These are phyloP conservation scores for Nothoprocta perdicaria DNA, from an alignment of 2,113 vertebrate genomes.

Conservation along the genomic window DNA sequence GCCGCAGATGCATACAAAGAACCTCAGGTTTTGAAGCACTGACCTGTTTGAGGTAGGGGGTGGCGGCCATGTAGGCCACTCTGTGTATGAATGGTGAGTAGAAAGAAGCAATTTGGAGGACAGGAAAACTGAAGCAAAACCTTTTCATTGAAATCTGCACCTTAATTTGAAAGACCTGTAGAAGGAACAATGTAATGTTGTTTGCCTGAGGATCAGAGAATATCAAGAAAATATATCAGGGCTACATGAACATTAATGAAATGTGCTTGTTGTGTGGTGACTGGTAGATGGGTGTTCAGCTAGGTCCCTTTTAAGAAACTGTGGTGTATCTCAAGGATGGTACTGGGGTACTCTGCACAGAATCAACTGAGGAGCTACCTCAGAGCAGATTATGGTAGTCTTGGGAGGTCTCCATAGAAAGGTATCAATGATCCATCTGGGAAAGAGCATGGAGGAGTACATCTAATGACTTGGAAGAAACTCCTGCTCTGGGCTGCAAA, in stretches of 20 bases:
- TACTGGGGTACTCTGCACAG: not conserved
- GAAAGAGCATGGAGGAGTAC: not conserved
- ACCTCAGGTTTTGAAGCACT: not conserved
- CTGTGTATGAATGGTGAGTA: accelerated
- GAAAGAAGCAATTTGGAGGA: not conserved
- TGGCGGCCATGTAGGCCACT: not conserved
- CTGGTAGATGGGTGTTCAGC: not conserved
- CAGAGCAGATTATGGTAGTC: not conserved
- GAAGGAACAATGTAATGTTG: not conserved
- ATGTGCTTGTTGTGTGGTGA: not conserved
- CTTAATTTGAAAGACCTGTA: not conserved
- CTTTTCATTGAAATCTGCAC: not conserved
- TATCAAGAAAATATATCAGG: not conserved
- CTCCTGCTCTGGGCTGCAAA: not conserved
- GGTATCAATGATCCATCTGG: not conserved
- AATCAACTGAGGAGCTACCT: not conserved
- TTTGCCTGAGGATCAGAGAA: not conserved
- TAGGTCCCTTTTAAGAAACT: accelerated
- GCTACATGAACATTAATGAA: not conserved
- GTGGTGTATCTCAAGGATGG: accelerated
- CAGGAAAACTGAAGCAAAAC: not conserved
- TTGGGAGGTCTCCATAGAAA: not conserved
- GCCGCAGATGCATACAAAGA: not conserved
- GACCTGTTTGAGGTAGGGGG: not conserved
- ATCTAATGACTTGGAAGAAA: accelerated